phyloP scores from a whole-genome alignment of 2,797 vertebrate species.

The Hafferia zeledoni region DNA sequence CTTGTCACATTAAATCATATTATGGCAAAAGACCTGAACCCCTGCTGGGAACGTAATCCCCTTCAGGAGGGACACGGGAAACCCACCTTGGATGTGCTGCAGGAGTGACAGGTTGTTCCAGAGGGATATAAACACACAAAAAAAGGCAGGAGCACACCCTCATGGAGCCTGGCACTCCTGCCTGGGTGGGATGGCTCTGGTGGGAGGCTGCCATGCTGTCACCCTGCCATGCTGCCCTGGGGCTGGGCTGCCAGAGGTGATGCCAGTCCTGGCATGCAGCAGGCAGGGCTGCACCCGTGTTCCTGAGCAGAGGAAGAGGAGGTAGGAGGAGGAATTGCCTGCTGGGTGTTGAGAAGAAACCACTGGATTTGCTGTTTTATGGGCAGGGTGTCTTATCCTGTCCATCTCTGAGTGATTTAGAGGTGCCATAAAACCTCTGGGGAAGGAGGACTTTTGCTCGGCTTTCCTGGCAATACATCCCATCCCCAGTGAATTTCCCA shows the following conservation, averaged over 20 bases:
- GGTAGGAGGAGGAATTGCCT: neutral
- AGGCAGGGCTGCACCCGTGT: neutral
- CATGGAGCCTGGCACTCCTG: accelerated
- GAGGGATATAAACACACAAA: accelerated
- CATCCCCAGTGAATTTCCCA: neutral
- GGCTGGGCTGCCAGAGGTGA: accelerated
- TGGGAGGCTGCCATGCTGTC: neutral
- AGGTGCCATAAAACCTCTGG: neutral
- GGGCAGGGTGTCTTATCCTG: neutral
- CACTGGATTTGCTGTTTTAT: neutral
- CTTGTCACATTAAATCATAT: conserved; percentile 22
- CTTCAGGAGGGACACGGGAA: accelerated
- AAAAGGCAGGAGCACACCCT: accelerated
- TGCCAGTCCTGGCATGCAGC: neutral
- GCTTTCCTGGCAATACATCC: neutral
- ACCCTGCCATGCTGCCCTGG: accelerated
- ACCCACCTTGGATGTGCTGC: neutral
- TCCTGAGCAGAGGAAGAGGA: neutral
- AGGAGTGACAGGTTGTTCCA: neutral
- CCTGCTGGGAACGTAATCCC: neutral
- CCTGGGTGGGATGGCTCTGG: neutral
- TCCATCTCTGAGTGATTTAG: neutral
- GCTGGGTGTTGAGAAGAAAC: neutral
- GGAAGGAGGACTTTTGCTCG: neutral
- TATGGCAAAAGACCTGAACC: neutral